phyloP scores from a whole-genome alignment of 2,113 vertebrate genomes.

The Podilymbus podiceps region DNA sequence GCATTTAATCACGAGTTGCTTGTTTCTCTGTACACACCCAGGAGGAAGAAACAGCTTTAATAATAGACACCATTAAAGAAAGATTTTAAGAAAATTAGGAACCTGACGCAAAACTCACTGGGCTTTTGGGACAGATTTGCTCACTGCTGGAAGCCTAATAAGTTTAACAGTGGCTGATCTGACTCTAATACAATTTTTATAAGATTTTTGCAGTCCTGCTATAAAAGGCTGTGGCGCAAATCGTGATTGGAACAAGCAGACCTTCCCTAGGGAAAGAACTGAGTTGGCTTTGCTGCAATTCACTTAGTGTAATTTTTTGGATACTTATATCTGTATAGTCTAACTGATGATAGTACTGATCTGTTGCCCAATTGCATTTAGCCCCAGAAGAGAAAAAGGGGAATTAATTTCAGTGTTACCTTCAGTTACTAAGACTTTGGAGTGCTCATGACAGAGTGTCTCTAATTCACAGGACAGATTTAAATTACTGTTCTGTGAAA shows the following conservation, averaged over 20 bases:
- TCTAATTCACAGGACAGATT: background rate
- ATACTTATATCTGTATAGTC: background rate
- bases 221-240: background rate
- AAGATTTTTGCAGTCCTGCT: background rate
- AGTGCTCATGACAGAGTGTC: background rate
- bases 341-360: background rate
- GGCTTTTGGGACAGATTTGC: background rate
- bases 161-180: background rate
- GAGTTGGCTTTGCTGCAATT: background rate
- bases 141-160: background rate
- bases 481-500: background rate
- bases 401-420: background rate
- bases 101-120: background rate
- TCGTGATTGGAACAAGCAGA: background rate
- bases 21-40: background rate
- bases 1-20: background rate
- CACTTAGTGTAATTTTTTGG: background rate
- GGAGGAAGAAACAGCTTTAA: background rate
- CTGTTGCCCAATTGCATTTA: background rate
- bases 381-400: background rate
- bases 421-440: background rate
- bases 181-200: constrained; percentile 5
- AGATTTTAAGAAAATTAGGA: background rate
- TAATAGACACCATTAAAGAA: background rate
- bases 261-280: background rate